Base-by-base conservation (phyloP, 2,888 invertebrate species). In the Pediacus dermestoides region DNA sequence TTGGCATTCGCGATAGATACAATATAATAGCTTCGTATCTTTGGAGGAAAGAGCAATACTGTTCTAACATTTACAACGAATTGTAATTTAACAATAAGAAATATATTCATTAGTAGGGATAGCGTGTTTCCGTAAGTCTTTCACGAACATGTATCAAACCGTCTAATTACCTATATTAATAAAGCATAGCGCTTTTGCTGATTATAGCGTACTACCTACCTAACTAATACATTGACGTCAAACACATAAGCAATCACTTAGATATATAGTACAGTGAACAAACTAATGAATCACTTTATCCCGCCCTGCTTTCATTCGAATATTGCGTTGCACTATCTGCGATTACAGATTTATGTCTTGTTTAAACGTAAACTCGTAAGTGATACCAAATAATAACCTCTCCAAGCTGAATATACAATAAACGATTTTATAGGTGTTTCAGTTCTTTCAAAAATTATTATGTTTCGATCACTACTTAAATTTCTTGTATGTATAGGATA, bases 281-380 rank as follows among this genome's bases (percentile, higher is more conserved):
- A 54, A 53, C 55, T 53, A 57, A 58, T 58, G 58, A 56, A 57
- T 58, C 55, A 58, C 51, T 50, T 42, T 32, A 47, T 37, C 42
- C 53, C 53, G 49, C 52, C 57, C 49, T 46, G 49, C 40, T 54
- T 56, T 54, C 56, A 52, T 55, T 56, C 46, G 49, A 53, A 55
- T 48, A 56, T 49, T 54, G 47, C 51, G 37, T 47, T 50, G 46
- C 46, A 46, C 47, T 41, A 52, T 51, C 47, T 55, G 43, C 46
- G 46, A 53, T 51, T 48, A 50, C 37, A 48, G 52, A 57, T 57
- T 53, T 57, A 57, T 52, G 50, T 50, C 50, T 51, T 51, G 50
- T 53, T 53, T 50, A 46, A 53, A 57, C 50, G 51, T 52, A 51
- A 53, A 48, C 49, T 46, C 43, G 44, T 48, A 43, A 48, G 49